These are phyloP conservation scores for Leptobrachium ailaonicum DNA, from an alignment of 2,113 vertebrate genomes.

Conservation along the genomic window DNA sequence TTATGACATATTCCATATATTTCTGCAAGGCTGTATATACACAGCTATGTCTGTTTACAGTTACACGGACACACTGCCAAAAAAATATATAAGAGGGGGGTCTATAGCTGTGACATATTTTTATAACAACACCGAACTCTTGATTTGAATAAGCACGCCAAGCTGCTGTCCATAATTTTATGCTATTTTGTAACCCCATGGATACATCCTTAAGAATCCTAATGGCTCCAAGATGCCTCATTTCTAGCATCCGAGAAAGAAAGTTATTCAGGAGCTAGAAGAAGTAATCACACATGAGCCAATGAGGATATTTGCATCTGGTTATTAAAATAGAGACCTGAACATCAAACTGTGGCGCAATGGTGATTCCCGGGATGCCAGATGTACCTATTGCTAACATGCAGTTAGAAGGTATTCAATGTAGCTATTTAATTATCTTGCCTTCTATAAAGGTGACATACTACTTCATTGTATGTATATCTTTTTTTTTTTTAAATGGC, in stretches of 20 bases:
- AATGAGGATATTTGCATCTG: not conserved
- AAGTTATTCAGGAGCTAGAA: conserved; percentile 13
- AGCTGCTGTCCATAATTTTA: conserved; percentile 22
- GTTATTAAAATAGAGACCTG: conserved; percentile 30
- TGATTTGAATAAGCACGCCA: conserved; percentile 33
- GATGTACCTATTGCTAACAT: conserved; percentile 22
- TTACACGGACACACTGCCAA: conserved; percentile 15
- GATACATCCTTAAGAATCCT: conserved; percentile 28
- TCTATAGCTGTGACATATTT: conserved; percentile 26
- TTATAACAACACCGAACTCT: conserved; percentile 23
- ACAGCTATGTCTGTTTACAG: conserved; percentile 37
- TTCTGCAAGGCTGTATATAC: conserved; percentile 39
- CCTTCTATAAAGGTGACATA: conserved; percentile 63
- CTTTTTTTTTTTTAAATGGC: conserved; percentile 63
- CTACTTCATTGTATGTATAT: conserved; percentile 68
- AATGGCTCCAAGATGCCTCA: conserved; percentile 27
- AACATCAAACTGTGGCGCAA: conserved; percentile 26
- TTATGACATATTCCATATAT: conserved; percentile 45
- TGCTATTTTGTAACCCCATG: not conserved
- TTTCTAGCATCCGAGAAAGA: conserved; percentile 18
- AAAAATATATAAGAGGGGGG: conserved; percentile 13
- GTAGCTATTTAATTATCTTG: conserved; percentile 40
- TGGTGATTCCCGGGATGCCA: conserved; percentile 32
- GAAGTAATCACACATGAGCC: conserved; percentile 6
- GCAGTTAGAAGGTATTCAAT: not conserved